Base-by-base conservation (phyloP, 2,113 vertebrate species). In the Hippopotamus amphibius region DNA sequence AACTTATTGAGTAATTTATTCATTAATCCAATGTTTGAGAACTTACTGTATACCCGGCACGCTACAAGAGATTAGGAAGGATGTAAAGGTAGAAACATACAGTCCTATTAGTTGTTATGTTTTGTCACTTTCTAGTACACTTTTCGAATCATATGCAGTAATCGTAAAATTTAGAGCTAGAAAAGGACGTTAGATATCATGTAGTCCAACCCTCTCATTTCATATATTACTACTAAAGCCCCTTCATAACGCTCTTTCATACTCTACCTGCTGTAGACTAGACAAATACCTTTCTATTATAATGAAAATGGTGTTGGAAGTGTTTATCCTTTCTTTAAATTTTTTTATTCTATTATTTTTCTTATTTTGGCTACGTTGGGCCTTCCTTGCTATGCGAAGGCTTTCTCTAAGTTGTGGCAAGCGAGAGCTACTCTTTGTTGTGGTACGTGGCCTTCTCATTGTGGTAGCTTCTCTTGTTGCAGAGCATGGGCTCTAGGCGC, bases 11-110 rank as follows among this genome's bases (percentile, higher is more conserved):
- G 26, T 19, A 48, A 74, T 65, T 85, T 43, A 68, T 59, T 92
- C 28, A 57, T 93, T 84, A 59, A 22, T 74, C 53, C 61, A 71
- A 22, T 91, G 55, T 91, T 85, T 93, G 26, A 93, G 55, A 97
- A 77, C 14, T 90, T 85, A 85, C 37, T 88, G 28, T 82, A 57
- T 65, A 41, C 43, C 33, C 79, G 46, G 37, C 33, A 71, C 22
- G 57, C 1, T 68, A 61, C 2, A 77, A 84, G 65, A 96, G 22
- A 71, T 76, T 71, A 55, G 50, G 15, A 63, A 50, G 15, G 22
- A 55, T 77, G 41, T 89, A 90, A 95, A 69, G 53, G 28, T 87
- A 84, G 77, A 93, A 87, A 65, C 30, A 50, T 71, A 74, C 4
- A 61, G 33, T n/a, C 65, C 59, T 7, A 1, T 77, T 79, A 84